These are phyloP conservation scores for Caenorhabditis macrosperma DNA, from an alignment of 2,888 invertebrate genomes.

Conservation along the genomic window DNA sequence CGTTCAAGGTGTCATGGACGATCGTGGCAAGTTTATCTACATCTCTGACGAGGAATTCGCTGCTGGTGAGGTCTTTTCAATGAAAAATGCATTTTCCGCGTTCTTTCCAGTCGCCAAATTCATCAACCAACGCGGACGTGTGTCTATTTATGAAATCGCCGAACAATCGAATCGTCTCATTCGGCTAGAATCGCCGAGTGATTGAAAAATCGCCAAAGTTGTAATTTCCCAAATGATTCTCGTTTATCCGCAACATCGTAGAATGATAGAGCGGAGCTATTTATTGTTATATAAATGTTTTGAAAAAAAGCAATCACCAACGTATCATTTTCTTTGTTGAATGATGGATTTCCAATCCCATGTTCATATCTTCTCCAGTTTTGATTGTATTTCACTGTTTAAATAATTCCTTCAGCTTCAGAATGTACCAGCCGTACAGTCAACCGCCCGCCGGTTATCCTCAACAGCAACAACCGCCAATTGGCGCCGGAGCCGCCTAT, in stretches of 20 bases:
- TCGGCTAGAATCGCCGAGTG: conserved; percentile 83
- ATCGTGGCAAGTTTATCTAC: conserved; percentile 98
- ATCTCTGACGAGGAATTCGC: conserved; percentile 92
- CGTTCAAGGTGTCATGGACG: conserved; percentile 96
- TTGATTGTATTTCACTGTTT: background rate
- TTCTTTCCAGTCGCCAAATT: conserved; percentile 89
- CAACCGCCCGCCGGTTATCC: background rate
- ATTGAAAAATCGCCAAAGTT: conserved; percentile 1
- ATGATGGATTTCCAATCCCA: background rate
- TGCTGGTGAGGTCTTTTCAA: conserved; percentile 81
- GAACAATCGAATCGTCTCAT: conserved; percentile 95
- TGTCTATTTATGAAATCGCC: conserved; percentile 93
- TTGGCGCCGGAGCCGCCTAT: background rate
- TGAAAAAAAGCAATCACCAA: background rate
- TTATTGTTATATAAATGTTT: background rate
- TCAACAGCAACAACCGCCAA: conserved; percentile 20
- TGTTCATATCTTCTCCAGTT: conserved; percentile 12
- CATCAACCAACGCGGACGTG: conserved; percentile 92
- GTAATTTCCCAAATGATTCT: background rate
- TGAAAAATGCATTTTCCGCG: background rate
- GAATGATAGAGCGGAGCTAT: too few species aligned
- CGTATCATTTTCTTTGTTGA: background rate
- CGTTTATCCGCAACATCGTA: too few species aligned
- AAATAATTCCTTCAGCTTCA: background rate
- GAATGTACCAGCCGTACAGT: conserved; percentile 29